phyloP scores from a whole-genome alignment of 2,888 invertebrate genomes.

The Liopterus haemorrhoidalis region DNA sequence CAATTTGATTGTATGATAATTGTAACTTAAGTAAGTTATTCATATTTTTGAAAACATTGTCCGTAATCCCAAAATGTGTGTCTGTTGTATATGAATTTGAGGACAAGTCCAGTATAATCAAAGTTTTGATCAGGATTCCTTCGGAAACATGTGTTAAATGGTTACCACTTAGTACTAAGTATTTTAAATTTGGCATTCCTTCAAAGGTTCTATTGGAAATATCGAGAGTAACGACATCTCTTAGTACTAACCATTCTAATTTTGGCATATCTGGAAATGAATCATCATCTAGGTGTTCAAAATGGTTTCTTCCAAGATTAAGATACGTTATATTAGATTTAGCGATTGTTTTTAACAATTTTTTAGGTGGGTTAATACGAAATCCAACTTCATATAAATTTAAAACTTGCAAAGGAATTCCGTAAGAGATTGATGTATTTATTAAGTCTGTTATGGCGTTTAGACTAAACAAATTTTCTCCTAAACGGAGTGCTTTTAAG shows the following conservation, averaged over 20 bases:
- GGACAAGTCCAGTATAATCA: slow-evolving; percentile 51
- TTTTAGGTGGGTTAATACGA: slow-evolving; percentile 47
- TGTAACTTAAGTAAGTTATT: slow-evolving; percentile 48
- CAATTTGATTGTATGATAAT: slow-evolving; percentile 51
- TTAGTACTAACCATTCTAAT: slow-evolving; percentile 52
- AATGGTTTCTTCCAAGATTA: slow-evolving; percentile 51
- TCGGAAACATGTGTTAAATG: slow-evolving; percentile 50
- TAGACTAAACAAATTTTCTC: slow-evolving; percentile 51
- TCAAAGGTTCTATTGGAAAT: slow-evolving; percentile 49
- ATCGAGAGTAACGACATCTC: slow-evolving; percentile 48
- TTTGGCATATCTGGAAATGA: slow-evolving; percentile 53
- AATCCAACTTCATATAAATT: slow-evolving; percentile 53
- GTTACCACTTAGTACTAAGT: slow-evolving; percentile 50
- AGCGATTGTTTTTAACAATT: slow-evolving; percentile 49
- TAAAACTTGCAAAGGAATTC: slow-evolving; percentile 47
- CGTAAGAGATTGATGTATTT: slow-evolving; percentile 38
- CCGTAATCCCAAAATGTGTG: slow-evolving; percentile 50
- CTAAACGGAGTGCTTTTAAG: slow-evolving; percentile 48
- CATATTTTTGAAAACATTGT: slow-evolving; percentile 49
- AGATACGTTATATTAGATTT: slow-evolving; percentile 49
- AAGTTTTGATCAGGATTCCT: slow-evolving; percentile 47
- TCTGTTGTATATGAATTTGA: slow-evolving; percentile 48
- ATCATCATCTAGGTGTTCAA: slow-evolving; percentile 49
- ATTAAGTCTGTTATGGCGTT: slow-evolving; percentile 47
- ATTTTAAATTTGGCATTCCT: slow-evolving; percentile 50